These are phyloP conservation scores for Actinia tenebrosa DNA, from an alignment of 64 coral and sea anemone genomes.

Conservation along the genomic window DNA sequence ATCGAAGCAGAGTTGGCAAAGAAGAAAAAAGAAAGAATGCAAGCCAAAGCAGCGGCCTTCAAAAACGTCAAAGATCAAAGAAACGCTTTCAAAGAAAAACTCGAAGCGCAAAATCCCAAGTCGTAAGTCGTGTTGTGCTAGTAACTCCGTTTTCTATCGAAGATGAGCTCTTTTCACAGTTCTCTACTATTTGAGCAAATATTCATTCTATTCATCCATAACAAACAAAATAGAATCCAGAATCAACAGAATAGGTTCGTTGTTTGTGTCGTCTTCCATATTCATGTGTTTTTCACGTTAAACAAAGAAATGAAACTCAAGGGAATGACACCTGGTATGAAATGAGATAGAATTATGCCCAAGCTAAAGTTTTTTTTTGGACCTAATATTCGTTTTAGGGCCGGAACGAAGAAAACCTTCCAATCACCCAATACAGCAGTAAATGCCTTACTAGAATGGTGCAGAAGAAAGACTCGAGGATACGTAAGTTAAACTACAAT, in stretches of 20 bases:
- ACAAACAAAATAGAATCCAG: too few species aligned
- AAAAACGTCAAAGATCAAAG: constrained; percentile 43
- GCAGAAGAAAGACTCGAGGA: constrained; percentile 48
- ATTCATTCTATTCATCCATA: too few species aligned
- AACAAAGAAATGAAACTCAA: too few species aligned
- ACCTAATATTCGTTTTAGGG: background rate
- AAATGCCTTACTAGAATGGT: constrained; percentile 63
- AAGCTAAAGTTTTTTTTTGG: too few species aligned
- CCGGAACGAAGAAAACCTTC: constrained; percentile 3
- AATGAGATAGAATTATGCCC: too few species aligned
- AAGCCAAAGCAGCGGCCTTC: constrained; percentile 36
- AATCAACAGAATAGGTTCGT: too few species aligned
- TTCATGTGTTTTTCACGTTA: too few species aligned
- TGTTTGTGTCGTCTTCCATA: too few species aligned
- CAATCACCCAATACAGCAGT: constrained; percentile 38
- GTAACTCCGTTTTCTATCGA: background rate
- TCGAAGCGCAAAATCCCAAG: constrained; percentile 51
- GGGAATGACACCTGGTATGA: too few species aligned
- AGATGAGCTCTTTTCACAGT: too few species aligned
- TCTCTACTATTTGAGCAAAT: too few species aligned
- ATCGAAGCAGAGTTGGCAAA: constrained; percentile 42
- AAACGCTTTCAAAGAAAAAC: constrained; percentile 63
- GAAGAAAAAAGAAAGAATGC: constrained; percentile 55
- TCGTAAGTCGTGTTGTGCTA: constrained; percentile 28
- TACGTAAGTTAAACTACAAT: constrained; percentile 12